Evolutionary conservation across 2,797 vertebrate species (phyloP).

Genomic region (Gambelia wislizenii): DNA sequence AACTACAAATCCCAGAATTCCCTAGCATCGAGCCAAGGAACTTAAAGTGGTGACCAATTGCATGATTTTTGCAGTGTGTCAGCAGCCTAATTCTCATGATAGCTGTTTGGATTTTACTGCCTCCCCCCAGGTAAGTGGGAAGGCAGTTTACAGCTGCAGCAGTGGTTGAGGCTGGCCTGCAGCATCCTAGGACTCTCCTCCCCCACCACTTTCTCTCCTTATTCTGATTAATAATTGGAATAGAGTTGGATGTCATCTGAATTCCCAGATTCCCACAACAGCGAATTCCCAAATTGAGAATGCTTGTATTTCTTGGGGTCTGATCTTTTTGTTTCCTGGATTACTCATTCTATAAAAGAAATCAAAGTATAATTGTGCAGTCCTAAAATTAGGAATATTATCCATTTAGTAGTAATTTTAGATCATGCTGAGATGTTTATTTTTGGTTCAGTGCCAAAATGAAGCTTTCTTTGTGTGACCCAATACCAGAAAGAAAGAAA

Average conservation of each 20-base stretch:
- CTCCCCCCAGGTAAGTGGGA: too few species aligned
- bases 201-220: neutral
- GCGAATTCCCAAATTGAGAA: neutral
- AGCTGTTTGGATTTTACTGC: neutral
- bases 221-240: neutral
- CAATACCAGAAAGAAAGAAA: too few species aligned
- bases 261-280: too few species aligned
- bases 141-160: neutral
- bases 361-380: neutral
- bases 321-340: neutral
- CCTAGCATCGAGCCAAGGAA: too few species aligned
- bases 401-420: constrained; percentile 17
- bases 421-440: constrained; percentile 10
- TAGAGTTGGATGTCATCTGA: neutral
- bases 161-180: neutral
- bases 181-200: neutral
- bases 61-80: too few species aligned
- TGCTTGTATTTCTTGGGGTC: neutral
- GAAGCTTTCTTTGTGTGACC: neutral
- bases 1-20: too few species aligned
- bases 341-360: neutral
- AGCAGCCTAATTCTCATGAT: neutral
- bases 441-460: constrained; percentile 6
- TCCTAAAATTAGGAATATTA: neutral
- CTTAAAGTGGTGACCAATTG: too few species aligned